phyloP scores from a whole-genome alignment of 2,797 vertebrate genomes.

The Semotilus atromaculatus region DNA sequence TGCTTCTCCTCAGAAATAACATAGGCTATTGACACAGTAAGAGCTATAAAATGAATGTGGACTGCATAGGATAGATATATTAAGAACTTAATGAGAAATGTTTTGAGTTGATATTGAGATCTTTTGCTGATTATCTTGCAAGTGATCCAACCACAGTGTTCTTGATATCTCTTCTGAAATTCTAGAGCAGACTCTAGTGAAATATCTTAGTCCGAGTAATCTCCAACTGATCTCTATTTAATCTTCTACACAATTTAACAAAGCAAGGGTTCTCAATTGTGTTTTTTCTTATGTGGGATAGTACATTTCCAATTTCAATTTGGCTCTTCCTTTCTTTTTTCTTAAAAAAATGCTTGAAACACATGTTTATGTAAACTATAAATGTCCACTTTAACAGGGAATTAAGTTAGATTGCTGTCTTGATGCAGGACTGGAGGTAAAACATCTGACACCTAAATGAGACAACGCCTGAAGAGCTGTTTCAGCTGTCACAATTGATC shows the following conservation, averaged over 20 bases:
- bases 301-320: constrained; percentile 2
- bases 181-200: not conserved
- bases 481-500: constrained; percentile 40
- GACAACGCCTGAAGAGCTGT: constrained; percentile 32
- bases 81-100: not conserved
- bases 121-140: not conserved
- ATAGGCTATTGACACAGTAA: not conserved
- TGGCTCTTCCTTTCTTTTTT: not conserved
- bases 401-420: constrained; percentile 20
- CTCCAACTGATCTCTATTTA: not conserved
- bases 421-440: constrained; percentile 15
- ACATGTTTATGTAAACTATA: not conserved
- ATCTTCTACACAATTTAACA: not conserved
- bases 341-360: not conserved
- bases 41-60: not conserved
- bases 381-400: constrained; percentile 11
- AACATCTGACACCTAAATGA: constrained; percentile 45
- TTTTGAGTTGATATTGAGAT: not conserved
- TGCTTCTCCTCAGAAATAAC: not conserved
- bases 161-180: not conserved
- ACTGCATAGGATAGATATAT: not conserved
- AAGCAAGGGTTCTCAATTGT: not conserved
- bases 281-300: not conserved
- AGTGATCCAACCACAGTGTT: not conserved
- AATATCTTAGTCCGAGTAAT: not conserved